These are phyloP conservation scores for Globicephala melas DNA, from an alignment of 2,113 vertebrate species.

Conservation along the genomic window DNA sequence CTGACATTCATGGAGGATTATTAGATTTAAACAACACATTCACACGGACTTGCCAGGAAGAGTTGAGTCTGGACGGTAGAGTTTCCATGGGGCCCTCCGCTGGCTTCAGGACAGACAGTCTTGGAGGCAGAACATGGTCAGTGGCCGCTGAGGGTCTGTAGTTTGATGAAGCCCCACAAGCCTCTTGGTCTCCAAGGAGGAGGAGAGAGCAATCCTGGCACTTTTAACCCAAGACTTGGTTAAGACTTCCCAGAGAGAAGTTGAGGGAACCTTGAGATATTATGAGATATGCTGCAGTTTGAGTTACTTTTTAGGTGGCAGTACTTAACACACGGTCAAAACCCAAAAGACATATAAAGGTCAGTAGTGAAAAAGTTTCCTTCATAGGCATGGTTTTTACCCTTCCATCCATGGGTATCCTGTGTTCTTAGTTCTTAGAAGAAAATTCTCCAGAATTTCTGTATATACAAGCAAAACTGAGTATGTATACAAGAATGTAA, in stretches of 20 bases:
- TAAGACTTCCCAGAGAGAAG: not conserved
- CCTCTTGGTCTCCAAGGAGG: not conserved
- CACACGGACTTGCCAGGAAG: not conserved
- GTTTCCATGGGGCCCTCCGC: not conserved
- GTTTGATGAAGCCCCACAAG: not conserved
- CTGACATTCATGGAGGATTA: not conserved
- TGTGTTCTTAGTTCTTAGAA: not conserved
- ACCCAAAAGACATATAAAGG: not conserved
- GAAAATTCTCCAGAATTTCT: not conserved
- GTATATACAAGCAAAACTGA: not conserved
- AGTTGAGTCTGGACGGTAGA: not conserved
- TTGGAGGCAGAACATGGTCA: not conserved
- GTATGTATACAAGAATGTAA: not conserved
- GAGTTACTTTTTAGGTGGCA: not conserved
- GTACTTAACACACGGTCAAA: not conserved
- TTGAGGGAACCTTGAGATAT: not conserved
- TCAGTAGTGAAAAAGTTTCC: not conserved
- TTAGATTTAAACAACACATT: conserved; percentile 38
- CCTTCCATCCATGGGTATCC: not conserved
- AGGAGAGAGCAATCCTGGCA: not conserved
- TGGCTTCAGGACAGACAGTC: not conserved
- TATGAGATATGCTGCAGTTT: not conserved
- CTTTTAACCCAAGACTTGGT: not conserved
- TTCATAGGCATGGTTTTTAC: not conserved
- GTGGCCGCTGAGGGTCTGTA: not conserved